These are phyloP conservation scores for Clunio marinus DNA, from an alignment of 2,888 invertebrate genomes.

Conservation along the genomic window DNA sequence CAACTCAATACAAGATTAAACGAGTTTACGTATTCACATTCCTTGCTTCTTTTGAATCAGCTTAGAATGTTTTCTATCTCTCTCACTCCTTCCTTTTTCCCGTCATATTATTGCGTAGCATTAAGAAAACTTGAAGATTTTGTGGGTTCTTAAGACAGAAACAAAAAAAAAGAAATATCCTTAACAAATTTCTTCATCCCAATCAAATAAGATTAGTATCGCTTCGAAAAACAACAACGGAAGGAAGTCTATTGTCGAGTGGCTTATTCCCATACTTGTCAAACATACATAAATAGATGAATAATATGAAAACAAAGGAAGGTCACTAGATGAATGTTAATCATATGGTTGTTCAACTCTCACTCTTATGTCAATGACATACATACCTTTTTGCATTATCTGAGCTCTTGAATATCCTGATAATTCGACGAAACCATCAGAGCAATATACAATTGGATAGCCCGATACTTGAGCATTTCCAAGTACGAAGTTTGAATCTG, in stretches of 20 bases:
- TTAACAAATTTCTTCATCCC: neutral
- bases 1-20: no score
- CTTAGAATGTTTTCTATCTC: conserved; percentile 1
- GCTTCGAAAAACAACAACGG: neutral
- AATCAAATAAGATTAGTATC: conserved; percentile 6
- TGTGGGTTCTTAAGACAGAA: neutral
- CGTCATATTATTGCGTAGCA: neutral
- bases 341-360: neutral
- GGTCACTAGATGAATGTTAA: neutral
- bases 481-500: conserved; percentile 95
- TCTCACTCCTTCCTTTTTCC: neutral
- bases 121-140: no score
- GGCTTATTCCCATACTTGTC: neutral
- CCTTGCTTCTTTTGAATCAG: neutral
- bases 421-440: conserved; percentile 94
- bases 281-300: no score
- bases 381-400: conserved; percentile 84
- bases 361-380: neutral
- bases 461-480: conserved; percentile 88
- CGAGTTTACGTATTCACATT: neutral
- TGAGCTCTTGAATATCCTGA: conserved; percentile 89
- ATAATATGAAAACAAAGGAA: neutral
- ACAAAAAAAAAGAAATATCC: neutral
- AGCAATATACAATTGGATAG: conserved; percentile 94
- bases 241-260: neutral